Conservation (phyloP, 1,140 invertebrate species). For the Palaemon carinicauda region DNA sequence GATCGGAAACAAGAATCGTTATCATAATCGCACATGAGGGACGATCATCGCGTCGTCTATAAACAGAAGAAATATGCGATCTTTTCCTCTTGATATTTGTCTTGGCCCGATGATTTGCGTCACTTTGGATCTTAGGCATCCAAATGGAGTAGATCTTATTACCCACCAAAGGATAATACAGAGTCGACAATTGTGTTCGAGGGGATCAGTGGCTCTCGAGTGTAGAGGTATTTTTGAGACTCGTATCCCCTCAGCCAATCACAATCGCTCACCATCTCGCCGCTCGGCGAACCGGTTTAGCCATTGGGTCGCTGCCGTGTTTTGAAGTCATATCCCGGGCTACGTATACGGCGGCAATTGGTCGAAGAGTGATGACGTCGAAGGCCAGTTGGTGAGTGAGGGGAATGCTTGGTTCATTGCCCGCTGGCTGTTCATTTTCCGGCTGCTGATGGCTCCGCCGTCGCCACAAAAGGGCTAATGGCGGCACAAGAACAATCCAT, state of each 20-base stretch:
- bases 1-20: constrained; percentile 27
- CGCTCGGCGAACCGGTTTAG: not conserved
- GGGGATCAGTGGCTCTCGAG: constrained; percentile 21
- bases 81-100: constrained; percentile 49
- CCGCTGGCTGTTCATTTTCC: constrained; percentile 52
- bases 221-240: not conserved
- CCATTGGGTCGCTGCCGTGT: not conserved
- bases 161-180: constrained; percentile 53
- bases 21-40: constrained; percentile 32
- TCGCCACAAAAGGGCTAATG: constrained; percentile 55
- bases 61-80: constrained; percentile 47
- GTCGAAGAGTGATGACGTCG: constrained; percentile 16
- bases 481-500: constrained; percentile 56
- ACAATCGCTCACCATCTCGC: not conserved
- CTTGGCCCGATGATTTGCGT: constrained; percentile 56
- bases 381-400: constrained; percentile 44
- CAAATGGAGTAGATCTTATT: constrained; percentile 57
- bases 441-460: constrained; percentile 47
- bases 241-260: constrained; percentile 29
- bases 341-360: not conserved
- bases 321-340: not conserved
- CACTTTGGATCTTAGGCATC: constrained; percentile 50
- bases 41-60: constrained; percentile 28
- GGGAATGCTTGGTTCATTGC: constrained; percentile 41
- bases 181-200: constrained; percentile 52